phyloP scores from a whole-genome alignment of 2,113 vertebrate genomes.

The Loxodonta africana region DNA sequence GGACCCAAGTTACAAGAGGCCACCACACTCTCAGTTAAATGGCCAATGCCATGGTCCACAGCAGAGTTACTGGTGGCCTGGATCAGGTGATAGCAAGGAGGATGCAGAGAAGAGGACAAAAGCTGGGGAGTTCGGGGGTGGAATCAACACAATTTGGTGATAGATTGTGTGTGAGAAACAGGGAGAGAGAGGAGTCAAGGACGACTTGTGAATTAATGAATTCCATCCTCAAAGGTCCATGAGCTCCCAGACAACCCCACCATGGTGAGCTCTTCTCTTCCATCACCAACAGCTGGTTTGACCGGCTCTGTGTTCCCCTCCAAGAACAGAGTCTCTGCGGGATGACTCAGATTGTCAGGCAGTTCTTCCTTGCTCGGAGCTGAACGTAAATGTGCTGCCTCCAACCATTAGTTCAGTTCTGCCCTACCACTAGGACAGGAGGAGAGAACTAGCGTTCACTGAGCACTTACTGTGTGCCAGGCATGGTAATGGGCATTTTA shows the following conservation, averaged over 20 bases:
- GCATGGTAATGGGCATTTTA: neutral
- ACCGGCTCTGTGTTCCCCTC: neutral
- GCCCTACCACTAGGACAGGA: neutral
- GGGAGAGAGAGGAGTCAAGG: neutral
- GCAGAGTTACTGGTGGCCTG: neutral
- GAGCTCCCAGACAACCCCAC: neutral
- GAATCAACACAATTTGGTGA: too few species aligned
- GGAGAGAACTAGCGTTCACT: neutral
- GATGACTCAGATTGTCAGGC: neutral
- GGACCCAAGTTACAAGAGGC: neutral
- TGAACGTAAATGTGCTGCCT: neutral
- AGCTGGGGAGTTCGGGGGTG: neutral
- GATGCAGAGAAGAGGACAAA: neutral
- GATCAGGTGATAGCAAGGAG: neutral
- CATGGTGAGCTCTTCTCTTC: neutral
- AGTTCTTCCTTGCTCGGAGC: neutral
- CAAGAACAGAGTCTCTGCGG: neutral
- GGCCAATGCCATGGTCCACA: neutral
- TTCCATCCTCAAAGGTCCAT: neutral
- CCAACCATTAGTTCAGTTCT: neutral
- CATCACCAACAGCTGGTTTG: rapidly evolving
- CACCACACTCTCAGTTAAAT: too few species aligned
- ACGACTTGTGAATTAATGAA: neutral
- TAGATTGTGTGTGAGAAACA: neutral
- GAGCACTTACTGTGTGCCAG: neutral